Evolutionary conservation across 2,888 invertebrate species (phyloP).

Genomic region (Ellobium chinense): DNA sequence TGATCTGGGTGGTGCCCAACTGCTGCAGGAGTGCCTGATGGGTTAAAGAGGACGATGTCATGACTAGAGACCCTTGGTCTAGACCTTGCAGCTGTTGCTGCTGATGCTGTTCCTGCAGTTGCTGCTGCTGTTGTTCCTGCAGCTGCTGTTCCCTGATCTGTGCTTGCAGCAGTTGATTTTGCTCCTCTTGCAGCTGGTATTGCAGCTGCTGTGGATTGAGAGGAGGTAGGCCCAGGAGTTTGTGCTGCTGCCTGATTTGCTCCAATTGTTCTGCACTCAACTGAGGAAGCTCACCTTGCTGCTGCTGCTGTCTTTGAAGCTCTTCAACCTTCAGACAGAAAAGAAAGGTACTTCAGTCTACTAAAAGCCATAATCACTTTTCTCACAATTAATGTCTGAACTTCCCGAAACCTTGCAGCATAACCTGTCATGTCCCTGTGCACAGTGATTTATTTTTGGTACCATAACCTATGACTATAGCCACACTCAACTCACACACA

Average conservation of each 20-base stretch:
- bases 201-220: slow-evolving; percentile 59
- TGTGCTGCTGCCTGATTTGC: slow-evolving; percentile 55
- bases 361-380: too few relatives aligned
- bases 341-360: too few relatives aligned
- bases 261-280: slow-evolving; percentile 54
- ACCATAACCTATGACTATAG: too few relatives aligned
- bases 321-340: slow-evolving; percentile 48
- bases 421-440: too few relatives aligned
- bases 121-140: slow-evolving; percentile 46
- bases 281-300: slow-evolving; percentile 54
- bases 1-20: slow-evolving; percentile 30
- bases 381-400: too few relatives aligned
- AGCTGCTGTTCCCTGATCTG: slow-evolving; percentile 56
- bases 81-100: slow-evolving; percentile 51
- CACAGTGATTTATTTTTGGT: too few relatives aligned
- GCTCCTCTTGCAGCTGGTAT: slow-evolving; percentile 59
- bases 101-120: slow-evolving; percentile 42
- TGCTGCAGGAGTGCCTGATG: slow-evolving; percentile 43
- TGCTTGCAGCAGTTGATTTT: slow-evolving; percentile 54
- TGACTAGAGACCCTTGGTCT: slow-evolving; percentile 45
- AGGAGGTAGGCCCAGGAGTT: slow-evolving; percentile 56
- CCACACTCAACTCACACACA: too few relatives aligned
- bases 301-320: slow-evolving; percentile 53
- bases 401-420: too few relatives aligned
- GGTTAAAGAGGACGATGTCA: slow-evolving; percentile 23